phyloP scores from a whole-genome alignment of 2,888 invertebrate genomes.

The Linnaemya tessellans region DNA sequence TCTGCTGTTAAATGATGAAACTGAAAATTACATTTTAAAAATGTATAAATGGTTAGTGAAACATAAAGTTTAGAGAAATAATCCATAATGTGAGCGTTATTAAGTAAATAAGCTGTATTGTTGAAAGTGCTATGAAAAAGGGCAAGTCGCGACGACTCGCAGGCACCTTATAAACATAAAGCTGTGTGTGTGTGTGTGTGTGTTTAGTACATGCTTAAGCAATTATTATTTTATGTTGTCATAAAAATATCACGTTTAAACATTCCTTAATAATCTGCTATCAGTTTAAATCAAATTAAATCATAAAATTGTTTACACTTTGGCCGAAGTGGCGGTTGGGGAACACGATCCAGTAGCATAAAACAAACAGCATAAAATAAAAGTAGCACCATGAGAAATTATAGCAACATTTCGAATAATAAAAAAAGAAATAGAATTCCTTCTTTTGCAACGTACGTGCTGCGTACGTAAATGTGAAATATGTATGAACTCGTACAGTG shows the following conservation, averaged over 20 bases:
- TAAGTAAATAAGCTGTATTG: constrained; percentile 24
- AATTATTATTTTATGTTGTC: too few species aligned
- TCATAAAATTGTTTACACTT: constrained; percentile 15
- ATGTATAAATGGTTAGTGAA: constrained; percentile 11
- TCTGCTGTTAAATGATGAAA: constrained; percentile 12
- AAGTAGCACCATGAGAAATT: constrained; percentile 61
- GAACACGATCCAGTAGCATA: constrained; percentile 13
- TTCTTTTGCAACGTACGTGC: constrained; percentile 60
- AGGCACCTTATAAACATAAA: background rate
- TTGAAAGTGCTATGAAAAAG: background rate
- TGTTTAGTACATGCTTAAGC: too few species aligned
- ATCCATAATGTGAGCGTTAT: constrained; percentile 15
- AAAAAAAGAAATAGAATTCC: constrained; percentile 23
- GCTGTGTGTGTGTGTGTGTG: background rate
- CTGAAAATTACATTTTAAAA: constrained; percentile 7
- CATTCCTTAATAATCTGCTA: background rate
- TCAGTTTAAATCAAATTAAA: constrained; percentile 12
- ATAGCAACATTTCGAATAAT: constrained; percentile 50
- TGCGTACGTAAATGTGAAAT: constrained; percentile 65
- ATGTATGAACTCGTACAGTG: constrained; percentile 61
- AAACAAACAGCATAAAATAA: constrained; percentile 34
- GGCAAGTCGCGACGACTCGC: background rate
- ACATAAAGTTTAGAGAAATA: constrained; percentile 26
- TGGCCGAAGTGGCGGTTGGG: constrained; percentile 6
- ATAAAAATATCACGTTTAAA: background rate